Base-by-base conservation (phyloP, 2,797 vertebrate genomes). In the Paramormyrops hopkinsi region DNA sequence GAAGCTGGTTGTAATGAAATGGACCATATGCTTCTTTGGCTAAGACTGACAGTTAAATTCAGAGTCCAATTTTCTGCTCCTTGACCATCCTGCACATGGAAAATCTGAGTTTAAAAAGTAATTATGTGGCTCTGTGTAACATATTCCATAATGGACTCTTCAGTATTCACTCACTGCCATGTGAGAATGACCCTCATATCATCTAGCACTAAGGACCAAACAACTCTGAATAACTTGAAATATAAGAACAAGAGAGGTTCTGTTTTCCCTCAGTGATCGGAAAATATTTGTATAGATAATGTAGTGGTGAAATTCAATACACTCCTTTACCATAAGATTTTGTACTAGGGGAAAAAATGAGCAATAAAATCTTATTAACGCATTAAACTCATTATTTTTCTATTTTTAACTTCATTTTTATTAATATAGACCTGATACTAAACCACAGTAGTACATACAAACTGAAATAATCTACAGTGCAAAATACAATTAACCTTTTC, bases 31-130 rank as follows among this genome's bases (percentile, higher is more conserved):
- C 59, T 50, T 22, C 51, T 14, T 56, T 59, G 88, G 82, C 7
- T 73, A 46, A 62, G 25, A 48, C 89, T 50, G 65, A 90, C 33
- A 88, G 84, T 87, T 17, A 90, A 83, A 89, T 53, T 33, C 33
- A 76, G 62, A 90, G 51, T 9, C 51, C 44, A 84, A 82, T 84
- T 53, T 53, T 79, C 88, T 89, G 90, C 89, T 86, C 33, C 88
- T 83, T 69, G 62, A 86, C 82, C 73, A 82, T 87, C 84, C 84
- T 88, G 88, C 85, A 86, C 86, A 88, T 12, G 92, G 94, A 94
- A 94, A 95, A 92, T 92, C 69, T 91, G 91, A 93, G 85, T 92
- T 29, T 5, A 88, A 19, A 44, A 73, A 33, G 46, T 3, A 53
- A 37, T 29, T 19, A 41, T 84, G 82, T 50, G 82, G 22, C 83